These are phyloP conservation scores for Choloepus didactylus DNA, from an alignment of 2,797 vertebrate genomes.

Conservation along the genomic window DNA sequence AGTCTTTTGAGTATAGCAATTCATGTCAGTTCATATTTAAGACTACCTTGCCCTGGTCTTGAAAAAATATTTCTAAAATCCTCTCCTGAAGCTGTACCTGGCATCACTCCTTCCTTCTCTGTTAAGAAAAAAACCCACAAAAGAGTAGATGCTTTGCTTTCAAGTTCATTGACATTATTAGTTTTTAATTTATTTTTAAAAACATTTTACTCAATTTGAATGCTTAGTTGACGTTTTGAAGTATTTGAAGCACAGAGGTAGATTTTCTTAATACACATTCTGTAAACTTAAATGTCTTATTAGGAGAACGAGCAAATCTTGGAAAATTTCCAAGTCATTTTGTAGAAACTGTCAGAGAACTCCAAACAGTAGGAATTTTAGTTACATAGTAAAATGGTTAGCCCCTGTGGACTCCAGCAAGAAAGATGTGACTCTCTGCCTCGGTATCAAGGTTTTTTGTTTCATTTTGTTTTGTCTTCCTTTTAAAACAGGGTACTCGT, in stretches of 20 bases:
- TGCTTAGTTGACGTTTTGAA: conserved; percentile 24
- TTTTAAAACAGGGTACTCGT: conserved; percentile 53
- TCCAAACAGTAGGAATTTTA: conserved; percentile 32
- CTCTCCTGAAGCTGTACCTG: background rate
- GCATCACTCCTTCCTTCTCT: conserved; percentile 42
- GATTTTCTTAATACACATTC: conserved; percentile 34
- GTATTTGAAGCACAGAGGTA: background rate
- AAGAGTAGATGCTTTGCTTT: conserved; percentile 59
- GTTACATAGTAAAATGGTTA: conserved; percentile 34
- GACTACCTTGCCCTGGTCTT: conserved; percentile 73
- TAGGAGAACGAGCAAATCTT: conserved; percentile 56
- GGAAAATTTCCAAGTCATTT: conserved; percentile 67
- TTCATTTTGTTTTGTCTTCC: background rate
- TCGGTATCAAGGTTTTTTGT: background rate
- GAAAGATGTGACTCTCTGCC: conserved; percentile 59
- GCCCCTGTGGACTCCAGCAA: background rate
- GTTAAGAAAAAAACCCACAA: background rate
- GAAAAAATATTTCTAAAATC: conserved; percentile 75
- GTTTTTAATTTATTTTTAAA: conserved; percentile 9
- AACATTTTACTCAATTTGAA: conserved; percentile 45
- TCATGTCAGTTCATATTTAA: conserved; percentile 83
- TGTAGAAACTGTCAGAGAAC: conserved; percentile 69
- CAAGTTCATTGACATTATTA: conserved; percentile 62
- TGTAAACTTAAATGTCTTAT: conserved; percentile 43
- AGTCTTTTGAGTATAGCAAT: conserved; percentile 68